These are phyloP conservation scores for Romanogobio albipinnatus DNA, from an alignment of 2,113 vertebrate species.

Conservation along the genomic window DNA sequence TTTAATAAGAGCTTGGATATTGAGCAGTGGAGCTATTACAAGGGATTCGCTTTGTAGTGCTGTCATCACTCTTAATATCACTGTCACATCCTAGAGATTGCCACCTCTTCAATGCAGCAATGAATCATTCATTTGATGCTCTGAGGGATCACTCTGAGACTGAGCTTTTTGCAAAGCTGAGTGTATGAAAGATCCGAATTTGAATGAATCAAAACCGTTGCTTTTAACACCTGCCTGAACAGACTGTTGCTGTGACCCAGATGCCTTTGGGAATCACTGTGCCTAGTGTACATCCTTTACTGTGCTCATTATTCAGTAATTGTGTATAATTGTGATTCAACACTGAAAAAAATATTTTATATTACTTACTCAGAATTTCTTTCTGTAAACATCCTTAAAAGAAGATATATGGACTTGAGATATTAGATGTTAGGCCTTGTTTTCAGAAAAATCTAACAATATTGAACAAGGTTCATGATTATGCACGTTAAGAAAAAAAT, in stretches of 20 bases:
- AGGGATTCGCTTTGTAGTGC: conserved; percentile 45
- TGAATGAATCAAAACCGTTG: not conserved
- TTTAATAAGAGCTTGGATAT: conserved; percentile 55
- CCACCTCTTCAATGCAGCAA: conserved; percentile 14
- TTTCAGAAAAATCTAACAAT: no score
- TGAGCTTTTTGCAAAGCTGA: conserved; percentile 1
- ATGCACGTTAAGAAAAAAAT: no score
- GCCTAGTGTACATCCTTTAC: not conserved
- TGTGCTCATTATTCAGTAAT: not conserved
- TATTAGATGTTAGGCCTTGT: no score
- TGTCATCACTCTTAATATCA: conserved; percentile 47
- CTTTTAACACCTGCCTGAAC: conserved; percentile 21
- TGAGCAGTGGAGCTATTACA: conserved; percentile 49
- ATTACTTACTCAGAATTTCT: not conserved
- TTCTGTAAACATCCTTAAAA: conserved; percentile 1
- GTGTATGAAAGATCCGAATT: not conserved
- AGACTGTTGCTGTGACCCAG: not conserved
- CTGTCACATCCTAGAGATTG: conserved; percentile 30
- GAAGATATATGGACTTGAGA: not conserved
- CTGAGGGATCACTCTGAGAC: not conserved
- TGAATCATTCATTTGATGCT: conserved; percentile 47
- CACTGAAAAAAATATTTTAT: not conserved
- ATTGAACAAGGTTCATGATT: no score
- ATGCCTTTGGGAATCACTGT: not conserved
- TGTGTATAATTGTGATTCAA: not conserved